A percentile compares a stretch with the other conserved stretches of the same genome.
phyloP scores from a whole-genome alignment of 2,113 vertebrate genomes.

The Rana temporaria region DNA sequence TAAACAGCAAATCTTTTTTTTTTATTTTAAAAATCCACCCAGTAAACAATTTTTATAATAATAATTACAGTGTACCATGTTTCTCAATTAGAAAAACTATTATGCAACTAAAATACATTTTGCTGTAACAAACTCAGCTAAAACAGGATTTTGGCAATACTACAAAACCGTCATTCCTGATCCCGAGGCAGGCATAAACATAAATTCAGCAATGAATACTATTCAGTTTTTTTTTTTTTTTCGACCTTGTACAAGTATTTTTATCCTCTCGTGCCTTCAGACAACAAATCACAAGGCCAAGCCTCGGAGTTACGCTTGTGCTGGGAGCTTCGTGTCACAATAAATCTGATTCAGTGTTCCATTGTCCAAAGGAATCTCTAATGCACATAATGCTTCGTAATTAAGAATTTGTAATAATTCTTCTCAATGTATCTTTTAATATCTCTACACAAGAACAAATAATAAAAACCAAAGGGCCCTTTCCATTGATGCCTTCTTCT shows the following conservation, averaged over 20 bases:
- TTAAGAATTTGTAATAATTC: background rate
- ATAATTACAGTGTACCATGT: no score
- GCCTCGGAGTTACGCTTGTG: slow-evolving; percentile 1
- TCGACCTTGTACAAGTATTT: slow-evolving; percentile 19
- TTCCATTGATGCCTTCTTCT: no score
- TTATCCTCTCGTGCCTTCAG: slow-evolving; percentile 8
- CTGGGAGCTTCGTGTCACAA: background rate
- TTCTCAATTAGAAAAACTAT: no score
- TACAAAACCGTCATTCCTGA: background rate
- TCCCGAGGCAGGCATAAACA: background rate
- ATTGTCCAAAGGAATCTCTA: background rate
- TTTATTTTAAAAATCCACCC: no score
- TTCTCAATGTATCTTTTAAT: background rate
- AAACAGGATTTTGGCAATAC: background rate
- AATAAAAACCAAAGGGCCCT: no score
- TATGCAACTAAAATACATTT: no score
- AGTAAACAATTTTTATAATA: no score
- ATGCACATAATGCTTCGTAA: background rate
- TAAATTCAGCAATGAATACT: slow-evolving; percentile 6
- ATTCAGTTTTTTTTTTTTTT: background rate
- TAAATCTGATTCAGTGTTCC: slow-evolving; percentile 4
- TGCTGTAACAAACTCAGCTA: no score
- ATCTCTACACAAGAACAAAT: no score
- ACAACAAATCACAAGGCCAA: slow-evolving; percentile 22
- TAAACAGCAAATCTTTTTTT: no score